Base-by-base conservation (phyloP, 2,888 invertebrate genomes). In the Smittia sp. region DNA sequence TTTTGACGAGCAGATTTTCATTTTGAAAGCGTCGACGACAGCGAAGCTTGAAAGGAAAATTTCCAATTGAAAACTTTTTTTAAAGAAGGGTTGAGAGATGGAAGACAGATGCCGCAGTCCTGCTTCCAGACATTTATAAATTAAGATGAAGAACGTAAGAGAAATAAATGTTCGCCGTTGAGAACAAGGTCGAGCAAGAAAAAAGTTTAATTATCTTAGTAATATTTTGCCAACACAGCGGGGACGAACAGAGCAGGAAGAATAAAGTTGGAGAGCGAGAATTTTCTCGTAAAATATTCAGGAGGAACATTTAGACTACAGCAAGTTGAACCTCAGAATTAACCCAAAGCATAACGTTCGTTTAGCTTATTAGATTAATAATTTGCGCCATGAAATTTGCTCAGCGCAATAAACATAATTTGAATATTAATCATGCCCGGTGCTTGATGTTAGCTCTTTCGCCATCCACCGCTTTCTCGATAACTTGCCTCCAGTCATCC, bases 131-230 rank as follows among this genome's bases (percentile, higher is more conserved):
- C 46, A 46, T n/a, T 46, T 46, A 46, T 15, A 46, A 46, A 46
- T 46, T 46, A 46, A 15, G 20, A 20, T 18, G 58, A 58, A 22
- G 58, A 58, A 18, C 52, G 18, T n/a, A 6, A 46, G 11, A 15
- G 52, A 15, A 15, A 15, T 46, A 6, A 15, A 46, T 46, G 18
- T 46, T 46, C 18, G 4, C 7, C n/a, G 52, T 11, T 13, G 20
- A 18, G 7, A 58, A 58, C 9, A 58, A 58, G 18, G 22, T 18
- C 7, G 18, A 58, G 22, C 18, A 20, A 20, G 20, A 58, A 18
- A 13, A 58, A 58, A 58, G 58, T 58, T 58, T 58, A 58, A 58
- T 58, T 58, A 58, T 18, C 18, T 58, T 58, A 9, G 20, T 58
- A 22, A 58, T 58, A 22, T 58, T 22, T 58, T 2, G 3, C 9